A percentile compares a stretch with the other conserved stretches of the same genome.
Conservation (phyloP, 2,113 vertebrate species). For the Entelurus aequoreus region DNA sequence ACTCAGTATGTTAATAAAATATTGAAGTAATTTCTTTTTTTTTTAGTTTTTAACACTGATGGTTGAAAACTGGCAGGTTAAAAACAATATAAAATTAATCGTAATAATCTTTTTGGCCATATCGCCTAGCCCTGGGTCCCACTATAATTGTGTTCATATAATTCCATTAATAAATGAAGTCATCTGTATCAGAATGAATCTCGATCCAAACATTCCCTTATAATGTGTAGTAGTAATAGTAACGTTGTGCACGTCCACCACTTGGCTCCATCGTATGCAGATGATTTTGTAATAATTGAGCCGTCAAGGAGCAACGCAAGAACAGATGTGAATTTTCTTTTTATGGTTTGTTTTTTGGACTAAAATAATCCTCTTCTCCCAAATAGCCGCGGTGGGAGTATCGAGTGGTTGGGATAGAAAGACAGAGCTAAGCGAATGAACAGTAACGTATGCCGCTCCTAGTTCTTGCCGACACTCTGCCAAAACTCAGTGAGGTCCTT, state of each 20-base stretch:
- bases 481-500: slow-evolving; percentile 13
- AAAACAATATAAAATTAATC: too few species aligned
- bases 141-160: too few species aligned
- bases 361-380: slow-evolving; percentile 24
- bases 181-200: too few species aligned
- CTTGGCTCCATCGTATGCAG: not conserved
- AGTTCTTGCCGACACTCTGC: slow-evolving; percentile 19
- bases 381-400: slow-evolving; percentile 33
- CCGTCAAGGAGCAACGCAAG: slow-evolving; percentile 10
- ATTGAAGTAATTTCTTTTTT: too few species aligned
- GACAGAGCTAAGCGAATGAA: slow-evolving; percentile 21
- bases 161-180: too few species aligned
- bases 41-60: too few species aligned
- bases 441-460: slow-evolving; percentile 29
- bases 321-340: slow-evolving; percentile 39
- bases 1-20: too few species aligned
- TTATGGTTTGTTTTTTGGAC: slow-evolving; percentile 26
- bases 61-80: too few species aligned
- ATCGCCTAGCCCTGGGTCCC: too few species aligned
- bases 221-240: not conserved
- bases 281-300: slow-evolving; percentile 27
- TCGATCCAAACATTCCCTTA: too few species aligned
- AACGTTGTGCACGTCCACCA: slow-evolving; percentile 1
- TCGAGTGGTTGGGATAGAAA: slow-evolving; percentile 27
- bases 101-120: too few species aligned